Base-by-base conservation (phyloP, 2,888 invertebrate genomes). In the Drosophila stalkeri region DNA sequence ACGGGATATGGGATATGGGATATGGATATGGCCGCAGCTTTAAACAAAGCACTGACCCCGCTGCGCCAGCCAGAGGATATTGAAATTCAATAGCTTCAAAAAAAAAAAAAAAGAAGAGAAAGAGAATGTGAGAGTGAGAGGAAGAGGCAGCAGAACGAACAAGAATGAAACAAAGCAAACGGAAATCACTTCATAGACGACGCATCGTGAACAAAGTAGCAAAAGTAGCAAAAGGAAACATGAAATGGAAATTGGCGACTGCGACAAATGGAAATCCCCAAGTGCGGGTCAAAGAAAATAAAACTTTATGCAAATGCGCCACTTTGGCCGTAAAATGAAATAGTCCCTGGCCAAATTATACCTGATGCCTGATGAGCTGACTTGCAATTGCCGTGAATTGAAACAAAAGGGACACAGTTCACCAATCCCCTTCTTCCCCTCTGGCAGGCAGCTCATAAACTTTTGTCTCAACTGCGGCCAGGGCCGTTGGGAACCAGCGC, bases 281-380 rank as follows among this genome's bases (percentile, higher is more conserved):
- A 86, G 86, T 86, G 86, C 89, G 89, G 89, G 89, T 89, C 89
- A 87, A 86, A 83, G 89, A 86, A 89, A 86, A 89, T 88, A 88
- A 88, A 88, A 88, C 86, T 87, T 87, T 87, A 87, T 87, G 87
- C 89, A 87, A 87, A 87, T 87, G 87, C 73, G 89, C 82, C 83
- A 86, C 89, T 87, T 85, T 87, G 82, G 87, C 88, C 89, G 85
- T 89, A 87, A 88, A 89, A 87, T 89, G 89, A 88, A 88, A 89
- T 89, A 83, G 89, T 89, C 87, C 84, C 81, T 71, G 84, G 81
- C 79, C 82, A 89, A 88, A 88, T 89, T 89, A 86, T 88, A 88
- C 87, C 87, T 88, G 87, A 88, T 86, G 87, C 68, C 88, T 88
- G 86, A 85, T 85, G 85, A 88, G 83, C 84, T 79, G 69, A 66